These are phyloP conservation scores for Rynchops niger DNA, from an alignment of 2,113 vertebrate species.

Conservation along the genomic window DNA sequence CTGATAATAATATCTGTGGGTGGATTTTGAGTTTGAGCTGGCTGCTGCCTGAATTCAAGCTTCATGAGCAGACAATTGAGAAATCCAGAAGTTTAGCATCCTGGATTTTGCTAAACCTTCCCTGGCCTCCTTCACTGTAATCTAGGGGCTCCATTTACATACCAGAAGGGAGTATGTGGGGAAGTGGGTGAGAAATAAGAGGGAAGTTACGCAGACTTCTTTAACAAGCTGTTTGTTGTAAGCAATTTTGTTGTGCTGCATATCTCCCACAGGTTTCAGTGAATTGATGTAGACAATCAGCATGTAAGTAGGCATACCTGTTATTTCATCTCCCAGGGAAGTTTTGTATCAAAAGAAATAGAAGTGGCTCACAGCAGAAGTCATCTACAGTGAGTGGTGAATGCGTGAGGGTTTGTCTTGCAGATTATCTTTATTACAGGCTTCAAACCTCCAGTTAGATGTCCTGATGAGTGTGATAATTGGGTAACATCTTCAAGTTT, in stretches of 20 bases:
- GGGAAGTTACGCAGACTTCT: background rate
- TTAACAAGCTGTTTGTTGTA: constrained; percentile 31
- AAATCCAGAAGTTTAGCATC: background rate
- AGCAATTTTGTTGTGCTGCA: constrained; percentile 15
- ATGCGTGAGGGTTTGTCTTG: background rate
- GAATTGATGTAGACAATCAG: constrained; percentile 53
- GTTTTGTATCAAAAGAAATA: constrained; percentile 30
- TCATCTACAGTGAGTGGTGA: background rate
- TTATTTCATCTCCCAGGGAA: constrained; percentile 23
- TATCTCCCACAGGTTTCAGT: background rate
- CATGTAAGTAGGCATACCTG: background rate
- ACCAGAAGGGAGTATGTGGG: background rate
- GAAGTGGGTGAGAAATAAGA: background rate
- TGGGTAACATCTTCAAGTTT: background rate
- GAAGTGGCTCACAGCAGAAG: constrained; percentile 39
- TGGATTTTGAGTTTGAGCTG: background rate
- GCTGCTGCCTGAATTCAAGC: background rate
- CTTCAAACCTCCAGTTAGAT: constrained; percentile 26
- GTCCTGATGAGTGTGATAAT: background rate
- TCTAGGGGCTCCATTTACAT: background rate
- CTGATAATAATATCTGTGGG: background rate
- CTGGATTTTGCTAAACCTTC: background rate
- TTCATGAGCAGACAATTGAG: background rate
- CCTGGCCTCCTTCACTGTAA: background rate
- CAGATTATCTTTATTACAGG: constrained; percentile 12